Base-by-base conservation (phyloP, 2,888 invertebrate species). In the Myopa tessellatipennis region DNA sequence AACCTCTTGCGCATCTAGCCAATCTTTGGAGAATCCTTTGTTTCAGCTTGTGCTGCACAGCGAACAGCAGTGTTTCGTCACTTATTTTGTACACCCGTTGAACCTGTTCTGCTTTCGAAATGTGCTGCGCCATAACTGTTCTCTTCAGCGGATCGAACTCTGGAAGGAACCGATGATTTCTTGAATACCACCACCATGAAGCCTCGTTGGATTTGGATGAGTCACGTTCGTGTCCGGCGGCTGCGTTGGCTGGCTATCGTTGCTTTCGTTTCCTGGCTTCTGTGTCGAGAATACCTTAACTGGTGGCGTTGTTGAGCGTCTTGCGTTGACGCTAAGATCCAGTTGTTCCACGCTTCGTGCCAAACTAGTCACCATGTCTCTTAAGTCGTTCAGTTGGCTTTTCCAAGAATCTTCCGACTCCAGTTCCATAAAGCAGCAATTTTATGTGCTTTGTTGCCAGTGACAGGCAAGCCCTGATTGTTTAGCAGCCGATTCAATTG, bases 81-180 rank as follows among this genome's bases (percentile, higher is more conserved):
- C 52, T 52, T 52, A 52, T 14, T 52, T 14, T 52, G 52, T 52
- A 52, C 14, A 14, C 52, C 10, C 52, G 52, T 52, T 52, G 52
- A 12, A 52, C 52, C 52, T 52, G 52, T 14, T 52, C 52, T 52
- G 52, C 2, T 52, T 52, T 52, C 14, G 14, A 14, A 52, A 52
- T 52, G 1, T 52, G 52, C 55, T 70, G 52, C 34, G 70, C n/a
- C 50, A 18, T 70, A 4, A 52, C 14, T 40, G 52, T 26, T 52
- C 52, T 70, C n/a, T 52, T 70, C 50, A 70, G 14, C 4, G 70
- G 70, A 70, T 70, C 70, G n/a, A 70, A 50, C 14, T 70, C 70
- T 12, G 70, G 70, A 6, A 55, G 34, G 5, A 63, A 7, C 63
- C 61, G n/a, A 26, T 4, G 18, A 61, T 26, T 18, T 61, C 61